Conservation (phyloP, 1,140 invertebrate species). For the Cephus cinctus region DNA sequence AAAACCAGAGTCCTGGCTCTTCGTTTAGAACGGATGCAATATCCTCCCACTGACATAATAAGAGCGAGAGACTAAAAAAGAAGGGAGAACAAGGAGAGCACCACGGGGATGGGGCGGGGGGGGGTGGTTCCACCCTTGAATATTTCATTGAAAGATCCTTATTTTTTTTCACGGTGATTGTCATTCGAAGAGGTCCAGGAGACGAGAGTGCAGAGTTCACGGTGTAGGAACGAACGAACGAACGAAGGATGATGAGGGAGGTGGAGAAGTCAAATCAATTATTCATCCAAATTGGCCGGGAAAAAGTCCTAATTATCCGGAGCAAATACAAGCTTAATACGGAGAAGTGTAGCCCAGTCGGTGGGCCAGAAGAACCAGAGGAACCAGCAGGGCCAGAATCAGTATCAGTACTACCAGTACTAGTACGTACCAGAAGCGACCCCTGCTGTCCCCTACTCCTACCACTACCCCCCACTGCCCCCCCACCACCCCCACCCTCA, state of each 20-base stretch:
- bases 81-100: no score
- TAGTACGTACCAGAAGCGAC: no score
- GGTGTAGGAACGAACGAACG: constrained; percentile 5
- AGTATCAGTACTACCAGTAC: no score
- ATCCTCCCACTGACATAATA: no score
- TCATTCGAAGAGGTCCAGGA: constrained; percentile 36
- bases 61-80: no score
- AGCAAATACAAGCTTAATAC: constrained; percentile 56
- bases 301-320: constrained; percentile 59
- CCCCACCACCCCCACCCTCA: constrained; percentile 43
- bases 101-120: no score
- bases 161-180: constrained; percentile 40
- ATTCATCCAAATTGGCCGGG: constrained; percentile 56
- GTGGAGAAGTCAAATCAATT: constrained; percentile 51
- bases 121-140: constrained; percentile 23
- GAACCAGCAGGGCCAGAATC: no score
- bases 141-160: constrained; percentile 42
- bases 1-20: no score
- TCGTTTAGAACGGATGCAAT: no score
- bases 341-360: constrained; percentile 35
- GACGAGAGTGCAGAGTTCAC: constrained; percentile 17
- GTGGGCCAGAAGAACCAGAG: no score
- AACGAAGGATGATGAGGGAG: background rate
- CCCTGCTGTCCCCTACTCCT: no score
- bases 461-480: no score